Evolutionary conservation across 2,113 vertebrate genomes (phyloP).

Genomic region (Thalassarche chlororhynchos): DNA sequence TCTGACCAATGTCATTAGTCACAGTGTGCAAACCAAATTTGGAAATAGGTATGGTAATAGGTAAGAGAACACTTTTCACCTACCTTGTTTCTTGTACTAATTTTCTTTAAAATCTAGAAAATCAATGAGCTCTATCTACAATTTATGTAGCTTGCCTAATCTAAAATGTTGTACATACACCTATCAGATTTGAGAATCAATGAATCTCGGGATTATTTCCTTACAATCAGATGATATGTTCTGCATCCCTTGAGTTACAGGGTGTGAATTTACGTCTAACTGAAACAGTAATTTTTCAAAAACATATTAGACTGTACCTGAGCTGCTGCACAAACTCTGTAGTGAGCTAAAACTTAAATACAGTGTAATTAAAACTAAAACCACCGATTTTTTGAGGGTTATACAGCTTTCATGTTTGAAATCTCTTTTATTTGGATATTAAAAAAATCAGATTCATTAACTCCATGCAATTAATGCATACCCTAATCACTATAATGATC

Average conservation of each 20-base stretch:
- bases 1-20: conserved; percentile 57
- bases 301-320: background rate
- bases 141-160: background rate
- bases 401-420: background rate
- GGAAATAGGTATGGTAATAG: background rate
- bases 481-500: background rate
- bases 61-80: background rate
- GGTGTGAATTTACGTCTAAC: background rate
- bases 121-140: background rate
- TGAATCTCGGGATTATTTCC: background rate
- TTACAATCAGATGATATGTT: background rate
- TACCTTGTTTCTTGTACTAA: background rate
- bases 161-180: background rate
- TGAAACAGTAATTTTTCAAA: background rate
- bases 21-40: conserved; percentile 7
- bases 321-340: background rate
- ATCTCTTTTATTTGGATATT: background rate
- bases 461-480: background rate
- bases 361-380: background rate
- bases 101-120: background rate
- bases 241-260: background rate
- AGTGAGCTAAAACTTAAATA: background rate
- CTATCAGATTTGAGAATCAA: background rate
- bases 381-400: background rate
- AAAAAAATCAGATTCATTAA: background rate